Base-by-base conservation (phyloP, 2,888 invertebrate species). In the Listrodromus nycthemerus region DNA sequence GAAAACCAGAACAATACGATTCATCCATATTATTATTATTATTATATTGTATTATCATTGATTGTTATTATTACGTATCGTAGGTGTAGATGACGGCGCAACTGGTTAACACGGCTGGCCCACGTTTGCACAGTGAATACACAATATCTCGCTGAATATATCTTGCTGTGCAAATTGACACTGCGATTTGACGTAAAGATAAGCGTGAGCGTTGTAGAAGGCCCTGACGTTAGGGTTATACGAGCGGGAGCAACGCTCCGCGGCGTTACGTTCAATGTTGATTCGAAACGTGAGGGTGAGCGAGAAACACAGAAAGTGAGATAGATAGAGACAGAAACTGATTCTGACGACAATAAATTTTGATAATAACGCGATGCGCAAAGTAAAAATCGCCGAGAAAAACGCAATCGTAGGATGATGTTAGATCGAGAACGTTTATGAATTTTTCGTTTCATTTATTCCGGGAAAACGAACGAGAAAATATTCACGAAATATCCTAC, bases 131-230 rank as follows among this genome's bases (percentile, higher is more conserved):
- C 85, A 71, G 50, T 79, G 84, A 85, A 86, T 83, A 41, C 41
- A 41, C 41, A 41, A 13, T 41, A 41, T 41, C 41, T 41, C 41
- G 41, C 41, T 79, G 84, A 85, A 86, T 83, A 16, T 58, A 85
- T 82, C 82, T 76, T 71, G 70, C 67, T 86, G 85, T 75, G 86
- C 85, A 88, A 88, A 89, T 89, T 88, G 89, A 89, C 88, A 87
- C 77, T 86, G 86, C 81, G 82, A 88, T 86, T 80, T 76, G 76
- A 82, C 75, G 66, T 50, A 65, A 37, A 55, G 88, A 88, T 88
- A 88, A 85, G 83, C 83, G 77, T 41, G 41, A 13, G 41, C 41
- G 41, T 41, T 41, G 41, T 41, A 10, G 41, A 82, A 82, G 74
- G 37, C 80, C 63, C 80, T 63, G 71, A n/a, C 30, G 58, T 58